Evolutionary conservation across 2,888 invertebrate genomes (phyloP).

Genomic region (Bembecia ichneumoniformis): DNA sequence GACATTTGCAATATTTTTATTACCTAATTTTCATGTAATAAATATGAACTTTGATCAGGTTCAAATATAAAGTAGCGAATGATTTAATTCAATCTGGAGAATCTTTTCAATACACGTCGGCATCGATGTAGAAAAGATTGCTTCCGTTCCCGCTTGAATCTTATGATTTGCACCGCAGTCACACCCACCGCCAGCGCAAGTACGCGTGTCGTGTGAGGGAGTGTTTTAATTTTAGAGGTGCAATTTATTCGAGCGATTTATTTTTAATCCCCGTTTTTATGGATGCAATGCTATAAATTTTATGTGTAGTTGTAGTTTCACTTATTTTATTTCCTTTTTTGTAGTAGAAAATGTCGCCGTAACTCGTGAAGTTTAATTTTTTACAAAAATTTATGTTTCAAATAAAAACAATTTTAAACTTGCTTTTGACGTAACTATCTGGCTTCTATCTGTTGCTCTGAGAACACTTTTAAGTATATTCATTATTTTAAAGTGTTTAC

Average conservation of each 20-base stretch:
- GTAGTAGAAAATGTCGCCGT: constrained; percentile 5
- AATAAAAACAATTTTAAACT: background rate
- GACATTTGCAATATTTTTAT: too few species aligned
- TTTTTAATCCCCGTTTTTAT: constrained; percentile 73
- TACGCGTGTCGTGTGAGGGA: constrained; percentile 66
- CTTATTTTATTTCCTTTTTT: constrained; percentile 30
- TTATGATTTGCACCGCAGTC: constrained; percentile 10
- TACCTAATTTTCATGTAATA: too few species aligned
- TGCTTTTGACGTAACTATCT: too few species aligned
- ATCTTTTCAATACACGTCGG: too few species aligned
- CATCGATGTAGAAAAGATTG: too few species aligned
- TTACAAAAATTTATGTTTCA: background rate
- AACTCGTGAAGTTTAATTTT: background rate
- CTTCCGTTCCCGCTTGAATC: constrained; percentile 16
- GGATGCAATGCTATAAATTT: constrained; percentile 65
- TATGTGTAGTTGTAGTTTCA: constrained; percentile 59
- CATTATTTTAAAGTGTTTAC: too few species aligned
- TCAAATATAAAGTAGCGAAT: too few species aligned
- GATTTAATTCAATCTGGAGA: too few species aligned
- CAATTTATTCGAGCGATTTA: constrained; percentile 73
- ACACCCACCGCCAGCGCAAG: constrained; percentile 28
- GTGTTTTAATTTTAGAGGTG: constrained; percentile 72
- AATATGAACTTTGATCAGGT: too few species aligned
- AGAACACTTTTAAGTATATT: too few species aligned
- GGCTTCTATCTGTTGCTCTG: too few species aligned